A percentile compares a stretch with the other conserved stretches of the same genome.
These are phyloP conservation scores for Mactromeris polynyma DNA, from an alignment of 2,888 invertebrate species.

Conservation along the genomic window DNA sequence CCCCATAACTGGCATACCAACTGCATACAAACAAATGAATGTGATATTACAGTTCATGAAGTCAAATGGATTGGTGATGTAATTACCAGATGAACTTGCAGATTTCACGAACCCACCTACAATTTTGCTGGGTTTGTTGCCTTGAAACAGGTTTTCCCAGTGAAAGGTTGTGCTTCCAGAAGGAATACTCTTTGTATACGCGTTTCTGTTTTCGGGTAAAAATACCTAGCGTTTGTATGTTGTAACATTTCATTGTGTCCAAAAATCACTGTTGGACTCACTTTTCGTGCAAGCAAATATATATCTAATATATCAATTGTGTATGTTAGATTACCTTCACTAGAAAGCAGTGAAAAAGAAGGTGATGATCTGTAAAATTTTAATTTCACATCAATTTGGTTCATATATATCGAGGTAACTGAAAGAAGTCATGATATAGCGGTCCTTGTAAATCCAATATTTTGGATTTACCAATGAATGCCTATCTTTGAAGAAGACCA, in stretches of 20 bases:
- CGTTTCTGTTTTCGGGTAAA: slow-evolving; percentile 41
- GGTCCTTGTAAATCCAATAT: slow-evolving; percentile 58
- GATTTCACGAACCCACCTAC: slow-evolving; percentile 56
- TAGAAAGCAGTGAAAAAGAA: slow-evolving; percentile 51
- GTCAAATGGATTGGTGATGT: slow-evolving; percentile 52
- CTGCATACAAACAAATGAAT: slow-evolving; percentile 52
- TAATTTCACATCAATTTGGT: slow-evolving; percentile 62
- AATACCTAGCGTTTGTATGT: slow-evolving; percentile 47
- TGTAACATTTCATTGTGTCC: slow-evolving; percentile 55
- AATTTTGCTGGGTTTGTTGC: slow-evolving; percentile 43
- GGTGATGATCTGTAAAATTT: slow-evolving; percentile 57
- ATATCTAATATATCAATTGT: slow-evolving; percentile 44
- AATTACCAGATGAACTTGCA: slow-evolving; percentile 44
- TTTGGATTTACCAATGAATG: slow-evolving; percentile 29
- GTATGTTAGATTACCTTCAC: slow-evolving; percentile 5
- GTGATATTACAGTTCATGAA: slow-evolving; percentile 52
- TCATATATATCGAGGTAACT: slow-evolving; percentile 50
- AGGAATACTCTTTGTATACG: slow-evolving; percentile 41
- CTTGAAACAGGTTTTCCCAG: slow-evolving; percentile 65
- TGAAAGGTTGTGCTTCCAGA: slow-evolving; percentile 39
- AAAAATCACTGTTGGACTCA: slow-evolving; percentile 59
- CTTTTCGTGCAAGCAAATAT: slow-evolving; percentile 52
- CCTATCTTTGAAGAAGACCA: slow-evolving; percentile 40
- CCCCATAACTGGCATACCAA: slow-evolving; percentile 55
- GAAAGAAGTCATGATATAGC: slow-evolving; percentile 49